These are phyloP conservation scores for Eubasilissa splendida DNA, from an alignment of 2,888 invertebrate species.

Conservation along the genomic window DNA sequence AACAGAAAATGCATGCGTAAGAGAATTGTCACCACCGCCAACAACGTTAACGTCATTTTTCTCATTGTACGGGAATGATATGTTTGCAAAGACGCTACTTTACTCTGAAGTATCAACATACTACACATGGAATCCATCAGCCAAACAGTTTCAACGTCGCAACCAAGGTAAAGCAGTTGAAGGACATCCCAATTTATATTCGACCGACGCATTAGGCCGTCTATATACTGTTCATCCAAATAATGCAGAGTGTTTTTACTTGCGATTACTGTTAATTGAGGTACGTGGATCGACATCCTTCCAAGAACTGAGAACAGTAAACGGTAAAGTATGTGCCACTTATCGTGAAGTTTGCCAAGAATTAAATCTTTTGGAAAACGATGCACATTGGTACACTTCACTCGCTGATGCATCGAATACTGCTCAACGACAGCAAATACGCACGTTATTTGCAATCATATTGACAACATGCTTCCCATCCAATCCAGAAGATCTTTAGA, in stretches of 20 bases:
- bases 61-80: no score
- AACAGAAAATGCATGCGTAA: neutral
- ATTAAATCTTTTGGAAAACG: constrained; percentile 61
- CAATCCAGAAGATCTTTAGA: constrained; percentile 1
- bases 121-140: constrained; percentile 11
- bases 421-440: constrained; percentile 43
- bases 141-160: neutral
- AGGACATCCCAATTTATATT: neutral
- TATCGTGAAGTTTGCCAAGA: constrained; percentile 62
- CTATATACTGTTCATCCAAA: constrained; percentile 57
- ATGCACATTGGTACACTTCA: constrained; percentile 60
- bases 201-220: constrained; percentile 58
- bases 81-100: constrained; percentile 19
- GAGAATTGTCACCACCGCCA: no score
- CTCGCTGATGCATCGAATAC: constrained; percentile 55
- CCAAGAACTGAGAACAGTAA: constrained; percentile 62
- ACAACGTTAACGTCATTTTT: no score
- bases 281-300: constrained; percentile 63
- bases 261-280: constrained; percentile 60
- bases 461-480: constrained; percentile 3
- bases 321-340: constrained; percentile 62
- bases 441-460: constrained; percentile 11
- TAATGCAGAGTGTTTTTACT: constrained; percentile 61
- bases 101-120: constrained; percentile 11
- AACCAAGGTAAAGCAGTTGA: neutral